Conservation (phyloP, 2,113 vertebrate genomes). For the Ciconia stormi region DNA sequence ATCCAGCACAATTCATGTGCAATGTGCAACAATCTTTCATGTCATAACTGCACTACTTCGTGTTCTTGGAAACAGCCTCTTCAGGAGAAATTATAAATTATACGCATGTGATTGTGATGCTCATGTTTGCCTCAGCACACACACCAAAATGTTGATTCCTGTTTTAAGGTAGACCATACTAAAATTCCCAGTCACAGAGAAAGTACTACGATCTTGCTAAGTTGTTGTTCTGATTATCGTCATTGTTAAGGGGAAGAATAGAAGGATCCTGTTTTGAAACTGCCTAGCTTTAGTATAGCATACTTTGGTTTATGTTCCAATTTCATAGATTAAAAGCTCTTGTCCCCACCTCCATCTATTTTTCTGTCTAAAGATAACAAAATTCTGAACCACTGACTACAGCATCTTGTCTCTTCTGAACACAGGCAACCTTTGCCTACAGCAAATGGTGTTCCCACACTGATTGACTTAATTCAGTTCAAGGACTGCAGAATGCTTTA, state of each 20-base stretch:
- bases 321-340: background rate
- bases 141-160: background rate
- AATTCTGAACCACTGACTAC: background rate
- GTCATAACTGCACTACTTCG: background rate
- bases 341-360: background rate
- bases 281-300: background rate
- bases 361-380: background rate
- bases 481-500: background rate
- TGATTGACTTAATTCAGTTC: background rate
- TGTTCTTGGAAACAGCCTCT: background rate
- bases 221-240: background rate
- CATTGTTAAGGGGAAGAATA: background rate
- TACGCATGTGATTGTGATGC: background rate
- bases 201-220: background rate
- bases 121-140: background rate
- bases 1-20: background rate
- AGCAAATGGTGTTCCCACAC: slow-evolving; percentile 6
- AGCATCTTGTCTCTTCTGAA: slow-evolving; percentile 4
- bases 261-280: background rate
- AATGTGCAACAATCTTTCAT: background rate
- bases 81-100: background rate
- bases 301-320: background rate
- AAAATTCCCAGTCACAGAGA: background rate
- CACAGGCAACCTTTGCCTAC: background rate
- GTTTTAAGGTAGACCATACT: background rate